A percentile compares a stretch with the other conserved stretches of the same genome.
Evolutionary conservation across 2,113 vertebrate genomes (phyloP).

Genomic region (Callaeas wilsoni): DNA sequence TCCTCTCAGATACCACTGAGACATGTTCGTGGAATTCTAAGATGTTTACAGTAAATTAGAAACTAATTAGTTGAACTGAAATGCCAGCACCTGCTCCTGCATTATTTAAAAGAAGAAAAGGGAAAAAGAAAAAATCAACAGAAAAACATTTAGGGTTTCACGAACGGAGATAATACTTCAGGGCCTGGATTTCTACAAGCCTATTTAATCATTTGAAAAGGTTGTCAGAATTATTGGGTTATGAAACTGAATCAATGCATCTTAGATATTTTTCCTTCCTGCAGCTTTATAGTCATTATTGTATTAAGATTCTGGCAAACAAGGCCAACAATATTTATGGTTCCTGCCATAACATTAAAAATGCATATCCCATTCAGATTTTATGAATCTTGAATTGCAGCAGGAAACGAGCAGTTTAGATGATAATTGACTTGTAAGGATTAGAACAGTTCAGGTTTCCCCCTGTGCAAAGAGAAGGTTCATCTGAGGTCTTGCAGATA

Average conservation of each 20-base stretch:
- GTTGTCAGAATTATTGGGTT: slow-evolving; percentile 51
- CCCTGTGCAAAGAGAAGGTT: slow-evolving; percentile 35
- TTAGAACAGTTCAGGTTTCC: slow-evolving; percentile 46
- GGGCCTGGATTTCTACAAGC: slow-evolving; percentile 6
- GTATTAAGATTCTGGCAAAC: slow-evolving; percentile 65
- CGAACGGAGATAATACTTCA: slow-evolving; percentile 49
- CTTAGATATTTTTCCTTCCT: slow-evolving; percentile 43
- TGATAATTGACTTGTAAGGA: slow-evolving; percentile 64
- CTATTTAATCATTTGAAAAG: slow-evolving; percentile 58
- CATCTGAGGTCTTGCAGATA: slow-evolving; percentile 55
- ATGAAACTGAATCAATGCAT: slow-evolving; percentile 31
- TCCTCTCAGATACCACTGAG: slow-evolving; percentile 61
- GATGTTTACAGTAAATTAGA: slow-evolving; percentile 72
- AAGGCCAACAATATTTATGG: slow-evolving; percentile 61
- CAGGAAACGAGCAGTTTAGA: slow-evolving; percentile 67
- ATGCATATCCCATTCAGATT: slow-evolving; percentile 66
- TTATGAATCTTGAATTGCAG: slow-evolving; percentile 61
- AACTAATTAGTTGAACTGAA: slow-evolving; percentile 69
- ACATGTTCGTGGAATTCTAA: slow-evolving; percentile 53
- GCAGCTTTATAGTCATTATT: slow-evolving; percentile 46
- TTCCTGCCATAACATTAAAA: slow-evolving; percentile 67
- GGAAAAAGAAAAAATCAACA: background rate
- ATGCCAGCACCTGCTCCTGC: slow-evolving; percentile 66
- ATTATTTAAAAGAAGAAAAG: slow-evolving; percentile 54
- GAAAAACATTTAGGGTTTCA: slow-evolving; percentile 17